phyloP scores from a whole-genome alignment of 2,113 vertebrate species.

The Onychorhynchus coronatus region DNA sequence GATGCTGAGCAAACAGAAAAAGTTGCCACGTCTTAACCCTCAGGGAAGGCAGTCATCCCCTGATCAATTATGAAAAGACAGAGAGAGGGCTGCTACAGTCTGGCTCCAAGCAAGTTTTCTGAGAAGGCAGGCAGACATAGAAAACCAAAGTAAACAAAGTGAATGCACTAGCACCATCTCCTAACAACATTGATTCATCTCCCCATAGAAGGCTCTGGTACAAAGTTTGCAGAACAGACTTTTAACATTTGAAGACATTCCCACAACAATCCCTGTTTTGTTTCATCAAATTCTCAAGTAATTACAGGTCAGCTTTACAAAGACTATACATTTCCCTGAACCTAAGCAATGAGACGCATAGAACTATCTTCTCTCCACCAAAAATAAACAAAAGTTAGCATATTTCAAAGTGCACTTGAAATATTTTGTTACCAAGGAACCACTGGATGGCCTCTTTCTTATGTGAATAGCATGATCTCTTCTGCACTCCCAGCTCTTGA shows the following conservation, averaged over 20 bases:
- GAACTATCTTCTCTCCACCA: neutral
- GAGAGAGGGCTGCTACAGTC: constrained; percentile 90
- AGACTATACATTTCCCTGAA: constrained; percentile 25
- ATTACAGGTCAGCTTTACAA: constrained; percentile 65
- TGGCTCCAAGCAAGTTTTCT: constrained; percentile 90
- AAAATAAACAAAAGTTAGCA: constrained; percentile 45
- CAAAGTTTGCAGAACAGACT: constrained; percentile 74
- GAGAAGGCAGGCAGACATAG: constrained; percentile 91
- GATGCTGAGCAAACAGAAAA: constrained; percentile 99
- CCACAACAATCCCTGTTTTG: constrained; percentile 58
- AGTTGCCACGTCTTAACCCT: constrained; percentile 97
- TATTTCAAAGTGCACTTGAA: constrained; percentile 35
- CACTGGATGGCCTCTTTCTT: neutral
- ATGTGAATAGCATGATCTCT: constrained; percentile 5
- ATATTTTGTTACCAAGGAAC: constrained; percentile 53
- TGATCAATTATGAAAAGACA: constrained; percentile 99
- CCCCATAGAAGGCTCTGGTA: constrained; percentile 79
- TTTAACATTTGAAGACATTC: constrained; percentile 74
- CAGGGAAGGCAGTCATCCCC: constrained; percentile 92
- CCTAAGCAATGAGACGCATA: neutral
- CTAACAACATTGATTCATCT: constrained; percentile 94
- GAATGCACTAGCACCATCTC: constrained; percentile 87
- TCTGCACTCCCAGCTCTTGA: neutral
- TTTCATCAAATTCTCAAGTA: constrained; percentile 67
- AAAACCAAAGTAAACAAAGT: constrained; percentile 97